Evolutionary conservation across 2,113 vertebrate genomes (phyloP).

Genomic region (Microcebus ravelobensis): DNA sequence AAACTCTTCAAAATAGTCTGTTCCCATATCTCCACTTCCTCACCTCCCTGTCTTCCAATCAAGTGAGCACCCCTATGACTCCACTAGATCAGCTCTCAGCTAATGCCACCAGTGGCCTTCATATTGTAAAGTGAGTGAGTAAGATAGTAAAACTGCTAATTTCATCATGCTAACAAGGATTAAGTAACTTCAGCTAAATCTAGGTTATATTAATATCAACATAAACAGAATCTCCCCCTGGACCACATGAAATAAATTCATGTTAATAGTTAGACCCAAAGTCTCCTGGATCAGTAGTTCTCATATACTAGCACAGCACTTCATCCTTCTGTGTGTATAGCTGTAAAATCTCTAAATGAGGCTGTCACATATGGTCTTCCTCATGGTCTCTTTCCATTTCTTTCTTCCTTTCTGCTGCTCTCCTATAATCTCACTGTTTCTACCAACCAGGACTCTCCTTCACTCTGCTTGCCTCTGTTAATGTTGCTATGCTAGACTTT

Average conservation of each 20-base stretch:
- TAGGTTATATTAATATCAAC: neutral
- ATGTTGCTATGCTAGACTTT: neutral
- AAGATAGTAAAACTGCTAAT: neutral
- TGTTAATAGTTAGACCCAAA: neutral
- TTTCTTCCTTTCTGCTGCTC: neutral
- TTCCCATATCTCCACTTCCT: neutral
- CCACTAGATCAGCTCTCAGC: neutral
- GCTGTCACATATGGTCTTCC: neutral
- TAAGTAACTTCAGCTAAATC: neutral
- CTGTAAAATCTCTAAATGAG: neutral
- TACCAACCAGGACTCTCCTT: neutral
- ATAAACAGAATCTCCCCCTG: neutral
- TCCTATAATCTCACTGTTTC: neutral
- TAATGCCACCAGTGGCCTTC: neutral
- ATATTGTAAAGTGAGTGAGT: neutral
- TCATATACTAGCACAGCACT: neutral
- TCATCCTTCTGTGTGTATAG: neutral
- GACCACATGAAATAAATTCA: neutral
- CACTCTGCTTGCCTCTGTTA: neutral
- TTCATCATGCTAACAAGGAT: neutral
- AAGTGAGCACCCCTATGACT: rapidly evolving
- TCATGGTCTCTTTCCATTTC: neutral
- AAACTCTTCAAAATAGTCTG: neutral
- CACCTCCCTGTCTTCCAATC: neutral
- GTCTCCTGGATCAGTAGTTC: neutral